These are phyloP conservation scores for Syritta pipiens DNA, from an alignment of 2,888 invertebrate genomes.

Conservation along the genomic window DNA sequence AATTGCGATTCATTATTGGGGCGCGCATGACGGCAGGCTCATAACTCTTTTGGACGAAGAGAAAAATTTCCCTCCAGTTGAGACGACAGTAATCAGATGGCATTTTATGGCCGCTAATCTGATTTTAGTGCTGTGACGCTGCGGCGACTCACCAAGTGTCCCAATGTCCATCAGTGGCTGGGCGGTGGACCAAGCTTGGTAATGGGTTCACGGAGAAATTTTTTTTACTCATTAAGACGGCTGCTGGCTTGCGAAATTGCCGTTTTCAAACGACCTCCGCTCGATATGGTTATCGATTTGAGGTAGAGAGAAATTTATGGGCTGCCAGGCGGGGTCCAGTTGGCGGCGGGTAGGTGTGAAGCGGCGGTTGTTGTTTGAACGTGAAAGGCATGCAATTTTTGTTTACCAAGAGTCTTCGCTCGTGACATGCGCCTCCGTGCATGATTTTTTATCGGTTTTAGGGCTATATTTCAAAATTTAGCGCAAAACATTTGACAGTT, in stretches of 20 bases:
- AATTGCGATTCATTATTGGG: constrained; percentile 51
- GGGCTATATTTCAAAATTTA: no score
- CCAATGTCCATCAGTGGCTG: no score
- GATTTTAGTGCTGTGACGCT: constrained; percentile 12
- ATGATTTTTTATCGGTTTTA: no score
- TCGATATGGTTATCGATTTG: not conserved
- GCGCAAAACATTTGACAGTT: no score
- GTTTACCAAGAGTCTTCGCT: no score
- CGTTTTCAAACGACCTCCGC: no score
- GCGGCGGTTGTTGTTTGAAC: no score
- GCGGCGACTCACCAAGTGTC: not conserved
- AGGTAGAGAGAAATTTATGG: not conserved
- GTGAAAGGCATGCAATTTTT: no score
- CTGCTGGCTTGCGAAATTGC: not conserved
- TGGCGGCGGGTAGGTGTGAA: no score
- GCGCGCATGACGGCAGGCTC: constrained; percentile 21
- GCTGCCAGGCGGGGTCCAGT: no score
- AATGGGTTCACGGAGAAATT: not conserved
- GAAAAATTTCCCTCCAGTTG: constrained; percentile 43
- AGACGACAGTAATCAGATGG: constrained; percentile 32
- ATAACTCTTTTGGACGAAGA: constrained; percentile 27
- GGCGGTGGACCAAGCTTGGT: no score
- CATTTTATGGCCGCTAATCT: constrained; percentile 37
- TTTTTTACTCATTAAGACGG: constrained; percentile 1
- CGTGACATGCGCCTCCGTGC: no score